These are phyloP conservation scores for Dendronephthya gigantea DNA, from an alignment of 64 coral and sea anemone species.

Conservation along the genomic window DNA sequence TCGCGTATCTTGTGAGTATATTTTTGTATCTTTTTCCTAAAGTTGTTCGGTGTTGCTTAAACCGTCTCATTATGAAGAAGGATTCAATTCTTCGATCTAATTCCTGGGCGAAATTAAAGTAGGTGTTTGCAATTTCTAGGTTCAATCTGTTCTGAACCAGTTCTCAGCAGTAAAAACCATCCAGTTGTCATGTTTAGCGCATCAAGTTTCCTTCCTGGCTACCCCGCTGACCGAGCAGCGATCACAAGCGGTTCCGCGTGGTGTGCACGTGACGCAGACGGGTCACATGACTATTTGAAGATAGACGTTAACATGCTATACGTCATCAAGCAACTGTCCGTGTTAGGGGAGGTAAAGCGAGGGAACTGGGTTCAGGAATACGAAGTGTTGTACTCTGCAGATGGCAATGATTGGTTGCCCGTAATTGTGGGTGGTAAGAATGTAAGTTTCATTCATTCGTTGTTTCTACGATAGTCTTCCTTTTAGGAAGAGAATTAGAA, in stretches of 20 bases:
- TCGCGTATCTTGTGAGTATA: background rate
- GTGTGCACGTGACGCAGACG: background rate
- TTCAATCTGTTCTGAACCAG: background rate
- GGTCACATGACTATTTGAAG: background rate
- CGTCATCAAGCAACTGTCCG: background rate
- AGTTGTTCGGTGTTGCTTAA: too few species aligned
- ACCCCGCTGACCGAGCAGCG: background rate
- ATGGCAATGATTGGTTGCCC: background rate
- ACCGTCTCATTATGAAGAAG: too few species aligned
- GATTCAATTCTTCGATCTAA: too few species aligned
- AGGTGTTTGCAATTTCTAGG: background rate
- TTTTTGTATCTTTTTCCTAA: background rate
- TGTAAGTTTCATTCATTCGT: background rate
- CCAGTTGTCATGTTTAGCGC: background rate
- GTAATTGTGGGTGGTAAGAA: background rate
- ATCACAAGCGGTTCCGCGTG: background rate
- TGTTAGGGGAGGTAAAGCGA: background rate
- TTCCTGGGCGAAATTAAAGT: background rate
- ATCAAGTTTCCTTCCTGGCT: background rate
- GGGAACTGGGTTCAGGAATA: background rate
- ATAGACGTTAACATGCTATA: background rate
- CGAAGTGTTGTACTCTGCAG: background rate
- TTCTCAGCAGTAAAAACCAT: background rate
- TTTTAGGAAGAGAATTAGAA: background rate
- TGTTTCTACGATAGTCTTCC: too few species aligned